Evolutionary conservation across 2,797 vertebrate genomes (phyloP).

Genomic region (Vireo griseus): DNA sequence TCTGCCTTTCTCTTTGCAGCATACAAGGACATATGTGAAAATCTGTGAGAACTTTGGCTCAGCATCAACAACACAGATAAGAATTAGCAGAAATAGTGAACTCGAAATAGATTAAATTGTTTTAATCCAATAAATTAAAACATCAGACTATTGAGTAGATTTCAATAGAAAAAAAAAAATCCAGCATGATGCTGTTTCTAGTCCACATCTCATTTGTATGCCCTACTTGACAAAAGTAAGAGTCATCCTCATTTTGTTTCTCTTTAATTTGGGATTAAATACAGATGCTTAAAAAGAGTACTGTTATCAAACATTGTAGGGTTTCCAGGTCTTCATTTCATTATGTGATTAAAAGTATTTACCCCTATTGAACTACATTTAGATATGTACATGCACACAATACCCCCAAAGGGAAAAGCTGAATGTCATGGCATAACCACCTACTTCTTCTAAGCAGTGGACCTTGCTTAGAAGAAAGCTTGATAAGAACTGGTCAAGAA

Average conservation of each 20-base stretch:
- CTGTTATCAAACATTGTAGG: background rate
- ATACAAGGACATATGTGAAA: background rate
- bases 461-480: background rate
- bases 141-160: background rate
- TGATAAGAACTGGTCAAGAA: background rate
- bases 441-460: background rate
- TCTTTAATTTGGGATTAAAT: background rate
- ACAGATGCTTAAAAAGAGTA: background rate
- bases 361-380: background rate
- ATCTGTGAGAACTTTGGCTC: background rate
- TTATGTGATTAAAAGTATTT: background rate
- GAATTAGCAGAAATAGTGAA: background rate
- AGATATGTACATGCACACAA: background rate
- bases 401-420: background rate
- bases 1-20: background rate
- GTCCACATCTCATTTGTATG: background rate
- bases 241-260: background rate
- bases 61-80: background rate
- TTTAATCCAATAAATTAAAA: background rate
- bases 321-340: background rate
- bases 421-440: background rate
- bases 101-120: background rate
- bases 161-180: background rate
- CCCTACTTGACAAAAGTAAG: background rate
- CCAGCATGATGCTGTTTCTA: background rate